Evolutionary conservation across 2,113 vertebrate species (phyloP), one percentile per base, ranked within the genome.

Genomic region (Steatornis caripensis): DNA sequence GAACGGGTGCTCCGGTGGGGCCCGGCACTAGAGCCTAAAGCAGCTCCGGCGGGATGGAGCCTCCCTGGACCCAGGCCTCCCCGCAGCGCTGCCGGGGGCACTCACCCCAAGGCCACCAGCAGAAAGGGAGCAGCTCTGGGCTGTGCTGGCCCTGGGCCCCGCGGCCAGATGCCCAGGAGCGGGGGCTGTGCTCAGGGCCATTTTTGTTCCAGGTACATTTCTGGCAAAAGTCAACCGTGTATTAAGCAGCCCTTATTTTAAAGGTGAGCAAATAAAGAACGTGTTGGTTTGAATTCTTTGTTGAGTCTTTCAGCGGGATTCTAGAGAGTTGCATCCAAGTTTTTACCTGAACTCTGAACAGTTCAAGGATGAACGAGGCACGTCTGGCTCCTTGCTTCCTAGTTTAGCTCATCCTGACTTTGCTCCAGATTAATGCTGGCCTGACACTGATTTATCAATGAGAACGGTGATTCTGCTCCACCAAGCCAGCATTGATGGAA

Each of bases 11-110:
- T 65, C 45, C 3, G 2, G 22, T 14, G 36, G 15, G 10, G 7
- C 15, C n/a, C 32, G 43, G 10, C 15, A 7, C 21, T 3, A 20
- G 29, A 36, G 8, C 32, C 49, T 22, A 9, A 5, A 29, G 49
- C 32, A 54, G 24, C 6, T 74, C 24, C 30, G 5, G 1, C 0
- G 5, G 37, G 4, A 14, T 10, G 1, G 23, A 15, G 10, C 7
- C 3, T 29, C 23, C 23, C 12, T 3, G 2, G 36, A 17, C 12
- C 26, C 29, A 15, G 37, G 16, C 30, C 3, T 22, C 22, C 12
- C 19, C 1, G 0, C 51, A 14, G 30, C 1, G 3, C 12, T 45
- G 24, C 39, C 1, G 1, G 5, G 10, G 6, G 36, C 5, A 23
- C 48, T 74, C 54, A 39, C 11, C 37, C 9, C 20, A 62, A 60